Conservation (phyloP, 2,113 vertebrate genomes). For the Mohoua ochrocephala region DNA sequence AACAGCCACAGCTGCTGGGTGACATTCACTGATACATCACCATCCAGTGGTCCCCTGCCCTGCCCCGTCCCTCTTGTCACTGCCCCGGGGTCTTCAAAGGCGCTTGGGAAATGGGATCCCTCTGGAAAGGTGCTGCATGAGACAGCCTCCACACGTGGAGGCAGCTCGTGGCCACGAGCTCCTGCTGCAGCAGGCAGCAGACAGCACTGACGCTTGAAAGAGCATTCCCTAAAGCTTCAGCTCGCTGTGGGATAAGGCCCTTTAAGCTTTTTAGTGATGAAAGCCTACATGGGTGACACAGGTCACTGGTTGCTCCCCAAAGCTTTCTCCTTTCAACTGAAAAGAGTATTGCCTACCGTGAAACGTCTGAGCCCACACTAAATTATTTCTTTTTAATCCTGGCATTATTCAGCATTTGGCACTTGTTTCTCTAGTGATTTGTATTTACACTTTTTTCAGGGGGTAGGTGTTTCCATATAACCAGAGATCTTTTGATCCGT, state of each 20-base stretch:
- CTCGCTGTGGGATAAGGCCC: accelerated
- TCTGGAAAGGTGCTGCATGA: accelerated
- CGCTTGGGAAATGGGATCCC: not conserved
- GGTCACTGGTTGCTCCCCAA: not conserved
- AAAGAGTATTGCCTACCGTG: not conserved
- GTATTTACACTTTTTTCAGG: not conserved
- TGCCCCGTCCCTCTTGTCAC: not conserved
- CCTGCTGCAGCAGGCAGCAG: accelerated
- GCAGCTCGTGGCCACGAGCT: accelerated
- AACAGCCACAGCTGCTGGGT: not conserved
- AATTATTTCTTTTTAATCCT: not conserved
- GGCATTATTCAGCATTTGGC: not conserved
- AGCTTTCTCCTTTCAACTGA: not conserved
- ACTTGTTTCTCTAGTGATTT: not conserved
- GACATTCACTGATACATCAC: accelerated
- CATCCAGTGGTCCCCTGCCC: not conserved
- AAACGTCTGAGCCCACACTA: not conserved
- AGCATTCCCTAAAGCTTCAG: not conserved
- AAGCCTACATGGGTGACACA: not conserved
- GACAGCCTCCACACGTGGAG: accelerated
- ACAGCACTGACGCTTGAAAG: not conserved
- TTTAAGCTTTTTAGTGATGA: not conserved
- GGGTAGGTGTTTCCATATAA: not conserved
- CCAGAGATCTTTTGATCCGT: not conserved
- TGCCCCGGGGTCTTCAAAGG: not conserved